Evolutionary conservation across 2,113 vertebrate genomes (phyloP), one percentile per base, ranked within the genome.

Genomic region (Phrynosoma blainvillii): DNA sequence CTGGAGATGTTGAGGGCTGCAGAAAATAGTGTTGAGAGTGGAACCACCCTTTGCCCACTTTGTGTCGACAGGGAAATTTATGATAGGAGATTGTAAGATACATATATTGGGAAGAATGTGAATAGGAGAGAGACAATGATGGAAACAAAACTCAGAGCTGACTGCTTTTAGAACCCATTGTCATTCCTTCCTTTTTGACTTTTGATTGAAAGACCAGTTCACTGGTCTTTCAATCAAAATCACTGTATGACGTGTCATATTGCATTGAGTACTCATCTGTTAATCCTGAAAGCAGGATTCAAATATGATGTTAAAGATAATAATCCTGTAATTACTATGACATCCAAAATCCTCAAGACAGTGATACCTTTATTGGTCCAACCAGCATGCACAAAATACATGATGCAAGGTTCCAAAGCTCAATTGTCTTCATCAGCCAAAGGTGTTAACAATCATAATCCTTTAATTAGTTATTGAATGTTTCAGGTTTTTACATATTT

Each of bases 11-110:
- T 36, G 36, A 36, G 36, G 36, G 36, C 36, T 36, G 36, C 36
- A 36, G 36, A 36, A 36, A 36, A 36, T 36, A 36, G 36, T 36
- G 36, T 36, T 36, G 36, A 36, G 36, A 36, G 36, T 36, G 36
- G 36, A 36, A 36, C 36, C 36, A 36, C 36, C 36, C 36, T 36
- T 36, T 36, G 36, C 36, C 36, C 36, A 79, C 92, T 93, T 91
- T 94, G 92, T 91, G 92, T 90, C 25, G 85, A 92, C 84, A 90
- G 36, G 30, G 91, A 93, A 94, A 83, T 93, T 94, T 92, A 40
- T 91, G 94, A 93, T 93, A 92, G 91, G 84, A 89, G 84, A 89
- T 92, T 89, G 91, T 85, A 89, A 94, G 94, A 92, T 91, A 93
- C 95, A 93, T 92, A 32, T 52, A 88, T 70, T 80, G 89, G 76